A percentile compares a stretch with the other conserved stretches of the same genome.
These are phyloP conservation scores for Drosophila orosa DNA, from an alignment of 1,140 invertebrate species.

Conservation along the genomic window DNA sequence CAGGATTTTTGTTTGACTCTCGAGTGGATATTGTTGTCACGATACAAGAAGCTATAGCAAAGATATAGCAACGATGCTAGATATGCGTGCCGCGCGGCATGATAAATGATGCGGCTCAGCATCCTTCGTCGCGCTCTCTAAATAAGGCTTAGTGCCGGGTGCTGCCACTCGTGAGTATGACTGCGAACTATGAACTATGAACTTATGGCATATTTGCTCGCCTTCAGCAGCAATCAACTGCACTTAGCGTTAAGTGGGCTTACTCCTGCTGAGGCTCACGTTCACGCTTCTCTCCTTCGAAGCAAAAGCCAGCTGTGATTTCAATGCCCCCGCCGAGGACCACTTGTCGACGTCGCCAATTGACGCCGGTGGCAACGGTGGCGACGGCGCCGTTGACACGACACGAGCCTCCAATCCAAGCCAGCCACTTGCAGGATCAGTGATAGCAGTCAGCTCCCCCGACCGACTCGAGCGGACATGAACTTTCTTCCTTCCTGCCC, in stretches of 20 bases:
- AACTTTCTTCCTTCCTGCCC: slow-evolving; percentile 30
- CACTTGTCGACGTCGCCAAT: slow-evolving; percentile 31
- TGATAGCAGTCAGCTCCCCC: slow-evolving; percentile 19
- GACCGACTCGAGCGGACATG: slow-evolving; percentile 21
- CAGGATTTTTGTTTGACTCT: slow-evolving; percentile 47
- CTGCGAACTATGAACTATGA: slow-evolving; percentile 47
- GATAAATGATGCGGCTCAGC: slow-evolving; percentile 65
- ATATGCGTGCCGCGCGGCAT: slow-evolving; percentile 37
- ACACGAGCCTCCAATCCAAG: slow-evolving; percentile 27
- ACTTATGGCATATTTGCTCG: slow-evolving; percentile 60
- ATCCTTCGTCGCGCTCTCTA: slow-evolving; percentile 25
- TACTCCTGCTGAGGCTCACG: slow-evolving; percentile 8
- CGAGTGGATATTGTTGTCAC: slow-evolving; percentile 77
- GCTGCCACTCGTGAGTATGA: slow-evolving; percentile 13
- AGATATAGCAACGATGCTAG: slow-evolving; percentile 30
- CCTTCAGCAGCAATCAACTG: slow-evolving; percentile 58
- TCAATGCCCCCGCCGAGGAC: slow-evolving; percentile 43
- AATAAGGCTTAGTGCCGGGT: slow-evolving; percentile 54
- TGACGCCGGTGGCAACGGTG: slow-evolving; percentile 2
- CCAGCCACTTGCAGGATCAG: slow-evolving; percentile 46
- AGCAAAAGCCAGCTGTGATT: slow-evolving; percentile 43
- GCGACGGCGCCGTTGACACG: slow-evolving; percentile 36
- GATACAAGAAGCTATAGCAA: slow-evolving; percentile 25
- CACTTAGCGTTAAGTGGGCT: slow-evolving; percentile 62
- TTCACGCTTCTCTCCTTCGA: slow-evolving; percentile 2